phyloP scores from a whole-genome alignment of 2,888 invertebrate genomes.

The Sphaeridia pumilis region DNA sequence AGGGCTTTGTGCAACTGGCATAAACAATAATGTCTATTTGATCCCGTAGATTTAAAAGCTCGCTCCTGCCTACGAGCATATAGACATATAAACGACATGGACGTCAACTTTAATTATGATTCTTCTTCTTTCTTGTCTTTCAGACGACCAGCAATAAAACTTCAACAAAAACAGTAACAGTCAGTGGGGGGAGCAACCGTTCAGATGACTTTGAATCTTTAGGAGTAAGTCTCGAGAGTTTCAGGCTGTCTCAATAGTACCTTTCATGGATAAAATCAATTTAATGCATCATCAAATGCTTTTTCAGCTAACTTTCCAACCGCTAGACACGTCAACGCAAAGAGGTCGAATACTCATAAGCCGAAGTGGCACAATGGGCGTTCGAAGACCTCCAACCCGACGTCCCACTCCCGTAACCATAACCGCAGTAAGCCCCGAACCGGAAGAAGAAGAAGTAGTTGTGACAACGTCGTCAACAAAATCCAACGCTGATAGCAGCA shows the following conservation, averaged over 20 bases:
- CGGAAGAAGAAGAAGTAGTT: conserved; percentile 2
- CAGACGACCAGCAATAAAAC: conserved; percentile 35
- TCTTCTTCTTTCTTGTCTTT: conserved; percentile 14
- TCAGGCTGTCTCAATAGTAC: too few species aligned
- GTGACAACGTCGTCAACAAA: background rate
- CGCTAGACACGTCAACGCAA: conserved; percentile 35
- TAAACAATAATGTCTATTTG: too few species aligned
- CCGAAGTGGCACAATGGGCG: conserved; percentile 43
- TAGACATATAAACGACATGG: too few species aligned
- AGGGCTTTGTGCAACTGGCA: too few species aligned
- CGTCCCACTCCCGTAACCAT: conserved; percentile 29
- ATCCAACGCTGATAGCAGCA: too few species aligned
- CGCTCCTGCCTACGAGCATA: too few species aligned
- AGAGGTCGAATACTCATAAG: conserved; percentile 39
- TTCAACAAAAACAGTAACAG: conserved; percentile 32
- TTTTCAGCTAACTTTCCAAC: conserved; percentile 35
- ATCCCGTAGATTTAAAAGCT: too few species aligned
- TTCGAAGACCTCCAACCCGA: conserved; percentile 44
- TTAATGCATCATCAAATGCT: too few species aligned
- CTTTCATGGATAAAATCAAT: too few species aligned
- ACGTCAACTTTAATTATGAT: too few species aligned
- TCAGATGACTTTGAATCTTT: conserved; percentile 35
- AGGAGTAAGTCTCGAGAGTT: conserved; percentile 18
- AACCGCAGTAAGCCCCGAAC: conserved; percentile 20
- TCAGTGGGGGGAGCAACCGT: conserved; percentile 26